Conservation (phyloP, 2,113 vertebrate genomes). For the Chaenogobius annularis region DNA sequence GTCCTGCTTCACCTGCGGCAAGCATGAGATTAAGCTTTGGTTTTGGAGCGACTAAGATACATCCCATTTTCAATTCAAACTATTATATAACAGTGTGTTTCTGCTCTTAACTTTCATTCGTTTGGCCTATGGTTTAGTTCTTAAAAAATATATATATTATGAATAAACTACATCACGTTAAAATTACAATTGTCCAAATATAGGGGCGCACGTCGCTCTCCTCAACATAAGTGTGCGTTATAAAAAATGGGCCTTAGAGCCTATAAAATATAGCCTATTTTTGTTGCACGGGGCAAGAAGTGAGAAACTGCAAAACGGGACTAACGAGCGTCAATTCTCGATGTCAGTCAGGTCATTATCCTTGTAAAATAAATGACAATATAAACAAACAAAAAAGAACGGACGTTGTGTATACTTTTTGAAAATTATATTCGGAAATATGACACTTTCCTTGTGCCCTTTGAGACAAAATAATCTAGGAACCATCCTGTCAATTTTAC, state of each 20-base stretch:
- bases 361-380: background rate
- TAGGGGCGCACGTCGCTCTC: background rate
- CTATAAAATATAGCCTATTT: background rate
- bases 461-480: background rate
- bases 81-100: background rate
- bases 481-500: background rate
- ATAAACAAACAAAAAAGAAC: background rate
- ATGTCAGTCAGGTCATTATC: too few relatives aligned
- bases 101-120: background rate
- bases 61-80: background rate
- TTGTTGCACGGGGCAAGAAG: background rate
- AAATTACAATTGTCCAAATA: background rate
- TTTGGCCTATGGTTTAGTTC: too few relatives aligned
- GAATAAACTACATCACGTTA: background rate
- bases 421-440: background rate
- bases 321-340: too few relatives aligned
- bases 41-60: too few relatives aligned
- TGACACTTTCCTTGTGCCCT: background rate
- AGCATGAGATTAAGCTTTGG: background rate
- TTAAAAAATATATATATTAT: background rate
- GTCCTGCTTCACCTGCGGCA: background rate
- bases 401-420: background rate
- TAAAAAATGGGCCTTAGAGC: too few relatives aligned
- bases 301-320: background rate
- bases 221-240: background rate